Base-by-base conservation (phyloP, 1,140 invertebrate genomes). In the Trichoplusia ni region DNA sequence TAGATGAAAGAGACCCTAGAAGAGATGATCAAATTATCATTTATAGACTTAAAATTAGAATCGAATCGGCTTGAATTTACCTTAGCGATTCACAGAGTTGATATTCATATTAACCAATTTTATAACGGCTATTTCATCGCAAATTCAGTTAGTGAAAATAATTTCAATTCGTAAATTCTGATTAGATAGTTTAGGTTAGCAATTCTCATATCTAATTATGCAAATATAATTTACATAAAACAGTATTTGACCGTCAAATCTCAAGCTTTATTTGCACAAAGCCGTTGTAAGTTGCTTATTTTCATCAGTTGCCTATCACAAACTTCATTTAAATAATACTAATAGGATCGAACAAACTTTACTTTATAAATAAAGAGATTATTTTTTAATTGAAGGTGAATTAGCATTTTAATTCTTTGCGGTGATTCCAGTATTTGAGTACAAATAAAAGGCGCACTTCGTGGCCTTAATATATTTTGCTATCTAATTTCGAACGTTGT, bases 1-100 rank as follows among this genome's bases (percentile, higher is more conserved):
- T n/a, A n/a, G n/a, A n/a, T n/a, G n/a, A n/a, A n/a, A n/a, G n/a
- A n/a, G n/a, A n/a, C n/a, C n/a, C n/a, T n/a, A n/a, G n/a, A n/a
- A n/a, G n/a, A n/a, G n/a, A n/a, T 27, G 7, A 40, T 18, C 19
- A 18, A 14, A 18, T 40, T 18, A 19, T 8, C 35, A 42, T 40
- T 56, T 56, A 14, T 53, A 38, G 37, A 42, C 37, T 61, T 47
- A 58, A 31, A 46, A 25, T 46, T 40, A 37, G 35, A 64, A 64
- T 64, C 42, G 37, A 44, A 56, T 64, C 31, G 18, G 13, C 13
- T 44, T 64, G 54, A 46, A 64, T 64, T 64, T 38, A 54, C 27
- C 38, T 64, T 64, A 54, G 49, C 29, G 49, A 58, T 62, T 62
- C 38, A 53, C 53, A 47, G 35, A 58, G 38, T 58, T 18, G 37